These are phyloP conservation scores for Rhagonycha lutea DNA, from an alignment of 2,888 invertebrate species.

Conservation along the genomic window DNA sequence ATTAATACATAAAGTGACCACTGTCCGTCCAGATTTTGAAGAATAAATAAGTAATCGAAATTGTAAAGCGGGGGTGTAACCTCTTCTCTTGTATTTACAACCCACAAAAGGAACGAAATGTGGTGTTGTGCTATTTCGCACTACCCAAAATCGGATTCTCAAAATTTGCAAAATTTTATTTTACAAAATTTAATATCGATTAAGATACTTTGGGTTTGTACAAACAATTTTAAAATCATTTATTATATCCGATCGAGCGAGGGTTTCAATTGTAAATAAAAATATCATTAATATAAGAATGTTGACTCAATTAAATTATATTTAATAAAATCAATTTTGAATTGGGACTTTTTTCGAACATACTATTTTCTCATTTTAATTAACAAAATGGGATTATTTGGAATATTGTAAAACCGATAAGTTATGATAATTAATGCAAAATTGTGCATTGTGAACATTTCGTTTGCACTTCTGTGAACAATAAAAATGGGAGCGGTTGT, in stretches of 20 bases:
- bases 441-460: background rate
- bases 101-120: background rate
- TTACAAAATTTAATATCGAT: background rate
- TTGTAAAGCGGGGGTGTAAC: slow-evolving; percentile 27
- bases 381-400: background rate
- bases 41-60: slow-evolving; percentile 10
- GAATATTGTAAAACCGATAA: background rate
- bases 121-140: background rate
- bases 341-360: background rate
- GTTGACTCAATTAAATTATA: background rate
- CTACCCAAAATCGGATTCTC: background rate
- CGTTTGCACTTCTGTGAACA: slow-evolving; percentile 15
- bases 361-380: background rate
- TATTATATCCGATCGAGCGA: background rate
- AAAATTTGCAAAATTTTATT: background rate
- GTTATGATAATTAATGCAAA: slow-evolving; percentile 1
- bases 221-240: background rate
- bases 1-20: slow-evolving; percentile 26
- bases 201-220: background rate
- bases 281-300: background rate
- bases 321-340: background rate
- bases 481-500: slow-evolving; percentile 27
- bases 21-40: slow-evolving; percentile 30
- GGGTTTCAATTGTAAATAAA: background rate
- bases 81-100: background rate